Conservation (phyloP, 1,140 invertebrate species). For the Physella acuta region DNA sequence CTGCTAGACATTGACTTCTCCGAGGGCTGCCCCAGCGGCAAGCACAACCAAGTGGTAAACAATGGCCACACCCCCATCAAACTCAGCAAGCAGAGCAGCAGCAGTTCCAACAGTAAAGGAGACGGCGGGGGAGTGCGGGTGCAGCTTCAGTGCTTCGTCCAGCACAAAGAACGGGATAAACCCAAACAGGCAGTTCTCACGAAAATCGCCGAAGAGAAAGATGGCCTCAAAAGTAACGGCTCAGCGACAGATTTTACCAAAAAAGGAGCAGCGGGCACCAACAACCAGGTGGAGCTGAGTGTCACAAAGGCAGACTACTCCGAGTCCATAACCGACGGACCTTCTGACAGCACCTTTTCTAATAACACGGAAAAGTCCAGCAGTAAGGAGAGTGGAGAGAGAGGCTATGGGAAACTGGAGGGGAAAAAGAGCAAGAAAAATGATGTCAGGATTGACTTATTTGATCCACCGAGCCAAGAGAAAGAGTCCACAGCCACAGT, state of each 20-base stretch:
- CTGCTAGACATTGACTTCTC: conserved; percentile 51
- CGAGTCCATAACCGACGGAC: conserved; percentile 33
- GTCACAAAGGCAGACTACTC: conserved; percentile 25
- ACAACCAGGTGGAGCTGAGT: conserved; percentile 26
- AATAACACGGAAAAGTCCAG: conserved; percentile 40
- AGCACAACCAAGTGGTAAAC: conserved; percentile 25
- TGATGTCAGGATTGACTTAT: conserved; percentile 47
- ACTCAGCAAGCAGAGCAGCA: conserved; percentile 8
- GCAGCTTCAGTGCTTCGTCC: conserved; percentile 51
- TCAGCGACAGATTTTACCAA: conserved; percentile 16
- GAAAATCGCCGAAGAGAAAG: conserved; percentile 52
- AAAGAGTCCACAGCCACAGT: conserved; percentile 56
- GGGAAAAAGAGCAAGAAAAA: conserved; percentile 36
- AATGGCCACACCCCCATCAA: conserved; percentile 4
- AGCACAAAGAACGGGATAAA: conserved; percentile 43
- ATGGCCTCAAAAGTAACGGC: conserved; percentile 32
- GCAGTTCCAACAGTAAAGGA: background rate
- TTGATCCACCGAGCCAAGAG: conserved; percentile 55
- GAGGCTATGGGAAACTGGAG: conserved; percentile 27
- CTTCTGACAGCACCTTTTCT: conserved; percentile 45
- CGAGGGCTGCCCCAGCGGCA: conserved; percentile 42
- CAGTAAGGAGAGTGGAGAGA: conserved; percentile 32
- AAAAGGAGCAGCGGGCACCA: conserved; percentile 26
- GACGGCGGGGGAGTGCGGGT: conserved; percentile 23
- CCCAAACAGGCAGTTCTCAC: conserved; percentile 49